Evolutionary conservation across 1,140 invertebrate species (phyloP).

Genomic region (Nasonia longicornis): DNA sequence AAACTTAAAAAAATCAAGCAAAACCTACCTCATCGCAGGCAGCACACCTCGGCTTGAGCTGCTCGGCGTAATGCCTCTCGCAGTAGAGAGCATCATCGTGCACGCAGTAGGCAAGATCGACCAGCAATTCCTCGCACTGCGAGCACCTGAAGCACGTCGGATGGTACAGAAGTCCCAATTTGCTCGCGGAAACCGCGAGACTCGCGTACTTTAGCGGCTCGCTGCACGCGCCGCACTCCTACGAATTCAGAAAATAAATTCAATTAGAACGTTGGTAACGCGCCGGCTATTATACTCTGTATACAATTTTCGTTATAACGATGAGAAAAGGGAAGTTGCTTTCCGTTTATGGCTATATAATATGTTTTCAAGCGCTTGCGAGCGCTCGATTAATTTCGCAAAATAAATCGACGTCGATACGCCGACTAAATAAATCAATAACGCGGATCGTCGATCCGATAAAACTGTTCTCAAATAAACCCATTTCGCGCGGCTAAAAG

Average conservation of each 20-base stretch:
- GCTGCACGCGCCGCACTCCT: slow-evolving; percentile 77
- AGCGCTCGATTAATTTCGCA: background rate
- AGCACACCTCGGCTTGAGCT: slow-evolving; percentile 90
- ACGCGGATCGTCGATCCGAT: slow-evolving; percentile 40
- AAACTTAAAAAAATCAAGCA: slow-evolving; percentile 24
- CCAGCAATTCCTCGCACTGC: slow-evolving; percentile 87
- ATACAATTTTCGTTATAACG: too few species aligned
- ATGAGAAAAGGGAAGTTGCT: too few species aligned
- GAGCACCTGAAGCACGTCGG: slow-evolving; percentile 89
- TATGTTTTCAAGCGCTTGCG: too few species aligned
- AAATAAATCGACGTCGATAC: background rate
- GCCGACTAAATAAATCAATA: background rate
- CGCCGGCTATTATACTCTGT: background rate
- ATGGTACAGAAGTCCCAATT: slow-evolving; percentile 83
- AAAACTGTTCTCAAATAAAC: slow-evolving; percentile 51
- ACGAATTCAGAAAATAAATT: background rate
- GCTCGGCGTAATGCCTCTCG: slow-evolving; percentile 93
- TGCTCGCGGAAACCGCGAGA: slow-evolving; percentile 79
- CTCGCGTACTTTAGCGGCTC: slow-evolving; percentile 74
- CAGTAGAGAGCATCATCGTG: slow-evolving; percentile 89
- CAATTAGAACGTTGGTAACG: background rate
- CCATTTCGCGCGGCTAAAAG: slow-evolving; percentile 18
- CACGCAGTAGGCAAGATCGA: slow-evolving; percentile 93
- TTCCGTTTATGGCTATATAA: too few species aligned
- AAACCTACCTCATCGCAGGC: slow-evolving; percentile 94